phyloP scores from a whole-genome alignment of 2,113 vertebrate species.

The Castor canadensis region DNA sequence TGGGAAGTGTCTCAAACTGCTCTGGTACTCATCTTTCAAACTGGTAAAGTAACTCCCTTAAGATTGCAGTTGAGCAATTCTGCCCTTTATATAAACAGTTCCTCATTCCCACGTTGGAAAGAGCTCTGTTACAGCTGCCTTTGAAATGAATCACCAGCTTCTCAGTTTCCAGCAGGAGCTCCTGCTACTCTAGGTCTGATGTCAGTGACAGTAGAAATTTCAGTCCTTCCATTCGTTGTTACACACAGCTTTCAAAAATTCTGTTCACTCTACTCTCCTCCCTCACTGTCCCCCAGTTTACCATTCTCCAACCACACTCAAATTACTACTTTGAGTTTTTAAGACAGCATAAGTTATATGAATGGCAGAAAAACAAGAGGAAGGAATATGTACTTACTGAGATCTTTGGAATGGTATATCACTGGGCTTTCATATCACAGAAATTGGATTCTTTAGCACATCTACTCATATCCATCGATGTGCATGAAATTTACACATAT shows the following conservation, averaged over 20 bases:
- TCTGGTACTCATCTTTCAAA: neutral
- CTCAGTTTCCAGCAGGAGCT: neutral
- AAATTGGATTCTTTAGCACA: neutral
- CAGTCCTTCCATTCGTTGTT: neutral
- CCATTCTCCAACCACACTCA: neutral
- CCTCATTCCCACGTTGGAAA: slow-evolving; percentile 36
- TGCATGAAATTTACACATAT: neutral
- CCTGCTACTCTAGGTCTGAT: neutral
- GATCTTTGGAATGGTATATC: neutral
- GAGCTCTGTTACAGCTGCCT: slow-evolving; percentile 18
- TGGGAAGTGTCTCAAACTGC: neutral
- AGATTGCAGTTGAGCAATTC: neutral
- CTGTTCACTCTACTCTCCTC: neutral
- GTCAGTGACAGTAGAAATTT: neutral
- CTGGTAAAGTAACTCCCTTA: slow-evolving; percentile 37
- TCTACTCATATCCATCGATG: neutral
- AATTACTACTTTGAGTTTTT: neutral
- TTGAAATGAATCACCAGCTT: slow-evolving; percentile 54
- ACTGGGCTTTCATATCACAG: neutral
- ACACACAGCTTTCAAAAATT: neutral
- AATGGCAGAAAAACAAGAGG: neutral
- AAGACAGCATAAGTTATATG: neutral
- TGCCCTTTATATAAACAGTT: slow-evolving; percentile 46
- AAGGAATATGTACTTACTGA: neutral
- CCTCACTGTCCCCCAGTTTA: neutral